These are phyloP conservation scores for Saguinus imperator DNA, from an alignment of 2,113 vertebrate genomes.

Conservation along the genomic window DNA sequence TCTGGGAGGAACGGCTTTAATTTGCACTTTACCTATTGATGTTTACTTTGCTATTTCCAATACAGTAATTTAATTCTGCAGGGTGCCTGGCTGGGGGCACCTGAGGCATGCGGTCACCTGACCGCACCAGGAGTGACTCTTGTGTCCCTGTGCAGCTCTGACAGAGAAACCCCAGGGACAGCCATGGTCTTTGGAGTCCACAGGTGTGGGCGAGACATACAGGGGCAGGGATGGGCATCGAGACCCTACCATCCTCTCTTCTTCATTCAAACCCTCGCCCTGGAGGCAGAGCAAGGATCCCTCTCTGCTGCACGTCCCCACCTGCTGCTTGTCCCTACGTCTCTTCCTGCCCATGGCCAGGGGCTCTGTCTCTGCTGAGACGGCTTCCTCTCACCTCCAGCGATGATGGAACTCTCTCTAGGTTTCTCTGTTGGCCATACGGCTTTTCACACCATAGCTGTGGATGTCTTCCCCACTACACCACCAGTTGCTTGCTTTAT, in stretches of 20 bases:
- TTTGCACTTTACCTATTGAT: slow-evolving; percentile 80
- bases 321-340: rapidly evolving
- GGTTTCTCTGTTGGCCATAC: neutral
- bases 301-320: neutral
- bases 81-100: slow-evolving; percentile 54
- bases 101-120: slow-evolving; percentile 63
- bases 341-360: neutral
- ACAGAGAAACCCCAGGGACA: neutral
- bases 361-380: neutral
- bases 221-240: neutral
- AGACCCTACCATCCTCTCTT: neutral
- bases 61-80: slow-evolving; percentile 76
- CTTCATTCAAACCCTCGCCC: neutral
- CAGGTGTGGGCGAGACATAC: neutral
- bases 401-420: no score
- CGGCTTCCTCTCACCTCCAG: neutral
- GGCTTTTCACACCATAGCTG: neutral
- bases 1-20: slow-evolving; percentile 75
- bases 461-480: no score
- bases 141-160: neutral
- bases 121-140: slow-evolving; percentile 40
- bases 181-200: neutral
- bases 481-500: neutral
- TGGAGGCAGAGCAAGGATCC: neutral
- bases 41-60: slow-evolving; percentile 82